Base-by-base conservation (phyloP, 2,797 vertebrate genomes). In the Acridotheres tristis region DNA sequence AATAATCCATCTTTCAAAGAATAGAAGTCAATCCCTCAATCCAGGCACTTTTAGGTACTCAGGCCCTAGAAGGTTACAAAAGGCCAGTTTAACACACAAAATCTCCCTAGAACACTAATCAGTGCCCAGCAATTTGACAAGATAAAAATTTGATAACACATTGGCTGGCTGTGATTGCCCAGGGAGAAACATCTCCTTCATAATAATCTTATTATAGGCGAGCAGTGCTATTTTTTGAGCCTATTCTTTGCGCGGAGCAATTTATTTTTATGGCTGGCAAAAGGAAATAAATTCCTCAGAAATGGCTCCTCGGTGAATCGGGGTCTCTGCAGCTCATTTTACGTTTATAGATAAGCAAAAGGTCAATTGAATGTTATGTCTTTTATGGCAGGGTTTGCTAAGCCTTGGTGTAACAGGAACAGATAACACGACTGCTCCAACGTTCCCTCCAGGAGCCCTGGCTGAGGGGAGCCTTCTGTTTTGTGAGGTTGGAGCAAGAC, bases 201-300 rank as follows among this genome's bases (percentile, higher is more conserved):
- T 95, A 96, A 96, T 95, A 94, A 97, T 97, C 95, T 94, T 96
- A 95, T 96, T 97, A 96, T 75, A 83, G 85, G 83, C 21, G 11
- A 93, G 93, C 81, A 83, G 58, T 7, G 47, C 75, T 73, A 62
- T 86, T 88, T 95, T 93, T 94, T 95, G 94, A 95, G 88, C 94
- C 88, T 88, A 85, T 95, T 90, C 89, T 97, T 96, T 78, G 85
- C 45, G 76, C 0, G 4, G 94, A 97, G 67, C 96, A 94, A 97
- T 98, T 98, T 97, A 97, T 97, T 98, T 98, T 98, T 98, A 98
- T 96, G 97, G 96, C 81, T 89, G 96, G 97, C 92, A 97, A 97
- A 98, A 97, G 93, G 96, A 98, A 98, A 98, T 97, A 98, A 96
- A 98, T 98, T 97, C 96, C 87, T 94, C 63, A 9, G 85, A 92